phyloP scores from a whole-genome alignment of 1,140 invertebrate genomes.

The Brachionus rotundiformis region DNA sequence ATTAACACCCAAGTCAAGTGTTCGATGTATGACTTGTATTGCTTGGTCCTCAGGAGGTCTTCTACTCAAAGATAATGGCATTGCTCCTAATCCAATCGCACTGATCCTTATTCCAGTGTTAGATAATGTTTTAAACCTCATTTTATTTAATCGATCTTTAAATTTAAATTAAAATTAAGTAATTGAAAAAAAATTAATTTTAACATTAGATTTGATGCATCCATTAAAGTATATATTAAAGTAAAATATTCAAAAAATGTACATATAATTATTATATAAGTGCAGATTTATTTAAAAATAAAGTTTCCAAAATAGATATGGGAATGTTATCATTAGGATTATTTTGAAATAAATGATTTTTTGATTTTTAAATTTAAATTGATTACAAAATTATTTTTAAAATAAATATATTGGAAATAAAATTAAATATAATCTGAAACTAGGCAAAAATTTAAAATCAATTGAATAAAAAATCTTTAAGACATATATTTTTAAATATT shows the following conservation, averaged over 20 bases:
- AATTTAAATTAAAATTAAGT: not conserved
- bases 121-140: constrained; percentile 4
- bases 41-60: not conserved
- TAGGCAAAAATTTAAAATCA: not conserved
- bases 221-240: too few relatives aligned
- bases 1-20: constrained; percentile 28
- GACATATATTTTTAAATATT: not conserved
- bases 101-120: constrained; percentile 2
- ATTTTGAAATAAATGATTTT: too few relatives aligned
- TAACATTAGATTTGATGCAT: not conserved
- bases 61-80: constrained; percentile 1
- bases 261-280: not conserved
- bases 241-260: not conserved
- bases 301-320: not conserved
- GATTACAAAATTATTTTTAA: too few relatives aligned
- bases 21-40: constrained; percentile 25
- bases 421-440: not conserved
- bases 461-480: not conserved
- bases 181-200: not conserved
- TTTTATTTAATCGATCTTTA: constrained; percentile 4
- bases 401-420: not conserved
- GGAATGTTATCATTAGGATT: too few relatives aligned
- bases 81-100: constrained; percentile 15
- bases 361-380: too few relatives aligned
- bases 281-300: not conserved